Base-by-base conservation (phyloP, 2,888 invertebrate species). In the Lepidochitona cinerea region DNA sequence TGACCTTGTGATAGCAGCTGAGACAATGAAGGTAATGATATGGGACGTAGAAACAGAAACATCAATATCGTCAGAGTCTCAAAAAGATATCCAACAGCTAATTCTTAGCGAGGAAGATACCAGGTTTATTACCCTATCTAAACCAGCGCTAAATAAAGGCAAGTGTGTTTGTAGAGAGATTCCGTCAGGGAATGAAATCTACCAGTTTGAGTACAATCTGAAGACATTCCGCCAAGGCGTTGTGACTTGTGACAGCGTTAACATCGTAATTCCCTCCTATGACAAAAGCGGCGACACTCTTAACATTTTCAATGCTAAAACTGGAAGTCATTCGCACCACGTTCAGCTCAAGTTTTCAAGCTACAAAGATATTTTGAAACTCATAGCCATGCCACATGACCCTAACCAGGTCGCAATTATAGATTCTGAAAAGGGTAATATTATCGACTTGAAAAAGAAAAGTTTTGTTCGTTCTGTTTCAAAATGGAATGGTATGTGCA, bases 211-310 rank as follows among this genome's bases (percentile, higher is more conserved):
- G 68, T 97, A 95, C 87, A 94, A 95, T 5, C 93, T 96, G 0
- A 93, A 95, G 53, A 92, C 94, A 0, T 96, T 96, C 88, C 93
- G 95, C 76, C 92, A 93, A 33, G 94, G 95, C 0, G 95, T 95
- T 0, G 93, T 97, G 0, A 96, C 97, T 0, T 94, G 94, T 0
- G 97, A 98, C 88, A 94, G 94, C 65, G 93, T 94, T 33, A 93
- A 95, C 83, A 92, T 98, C 3, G 94, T 95, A 6, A 94, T 88
- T 12, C 86, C 88, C 6, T 85, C 83, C 0, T 70, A 95, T 0
- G 95, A 95, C 0, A 94, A 96, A 0, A 97, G 97, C 85, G 96
- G 96, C 85, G 97, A 97, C 88, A 95, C 95, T 72, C 91, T 98
- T 0, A 94, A 94, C 72, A 94, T 97, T 0, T 95, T 96, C 88